Base-by-base conservation (phyloP, 2,888 invertebrate genomes). In the Lysandra coridon region DNA sequence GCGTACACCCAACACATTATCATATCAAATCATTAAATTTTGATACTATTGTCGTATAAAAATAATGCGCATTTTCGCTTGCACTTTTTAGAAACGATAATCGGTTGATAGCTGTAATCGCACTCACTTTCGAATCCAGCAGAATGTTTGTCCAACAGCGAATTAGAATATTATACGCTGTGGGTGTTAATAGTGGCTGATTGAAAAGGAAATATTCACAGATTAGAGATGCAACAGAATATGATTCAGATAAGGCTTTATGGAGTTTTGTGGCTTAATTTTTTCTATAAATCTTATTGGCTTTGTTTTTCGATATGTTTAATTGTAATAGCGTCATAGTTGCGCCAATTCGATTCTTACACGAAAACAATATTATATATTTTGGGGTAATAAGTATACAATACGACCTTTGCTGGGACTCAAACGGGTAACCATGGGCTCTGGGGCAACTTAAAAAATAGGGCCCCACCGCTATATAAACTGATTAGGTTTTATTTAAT, bases 71-170 rank as follows among this genome's bases (percentile, higher is more conserved):
- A 80, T 60, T 62, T 73, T 80, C 30, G 80, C 62, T 75, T 80
- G 80, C 40, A 49, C 49, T 37, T 33, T 49, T 80, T 40, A 17
- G 7, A 53, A 30, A 40, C 12, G n/a, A 33, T 76, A 30, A 75
- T 30, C 62, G 40, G 49, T 75, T 64, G n/a, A 40, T 17, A 17
- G 37, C 60, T 78, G 69, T 73, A 73, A 79, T 53, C 44, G 40
- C 44, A 79, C 88, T 87, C 86, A 89, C 90, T 91, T 91, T 91
- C 90, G 88, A 91, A 90, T 90, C 90, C 87, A 88, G 88, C 86
- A 78, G 82, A 82, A 78, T 83, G 80, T 82, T 83, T 82, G 81
- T 80, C 80, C 83, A 84, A 81, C 83, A 82, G 82, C 78, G 79
- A 81, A 81, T 82, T 81, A 82, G 33, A 80, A 78, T 81, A 80